Base-by-base conservation (phyloP, 1,140 invertebrate genomes). In the Papilio dardanus region DNA sequence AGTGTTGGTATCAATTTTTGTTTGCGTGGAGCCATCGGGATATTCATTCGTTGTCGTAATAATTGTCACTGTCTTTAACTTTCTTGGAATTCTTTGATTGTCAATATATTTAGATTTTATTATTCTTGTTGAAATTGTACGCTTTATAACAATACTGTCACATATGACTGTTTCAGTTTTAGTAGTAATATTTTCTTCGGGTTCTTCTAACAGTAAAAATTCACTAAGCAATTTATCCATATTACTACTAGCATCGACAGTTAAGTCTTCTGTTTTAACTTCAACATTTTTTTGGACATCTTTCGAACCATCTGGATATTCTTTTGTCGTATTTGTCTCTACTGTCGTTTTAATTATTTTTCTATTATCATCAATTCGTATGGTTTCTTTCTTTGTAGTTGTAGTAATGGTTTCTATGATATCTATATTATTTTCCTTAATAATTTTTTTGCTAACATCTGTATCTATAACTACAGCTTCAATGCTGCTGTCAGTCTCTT, bases 371-470 rank as follows among this genome's bases (percentile, higher is more conserved):
- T 86, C 85, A 33, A 87, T 54, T 80, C 79, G 83, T 76, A 94
- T 81, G 4, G 90, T 92, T 83, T 94, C 93, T 82, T 91, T 92
- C 79, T 90, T 93, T 19, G 93, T 94, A 3, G 87, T 85, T 54
- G 91, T 93, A 16, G 92, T 93, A 14, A 94, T 73, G n/a, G 92
- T 94, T 88, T 93, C 92, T 65, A 93, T 83, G 10, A 94, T 86
- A 79, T 93, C 92, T 69, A 88, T 73, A 77, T 88, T 87, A 76
- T 93, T 89, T 85, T 92, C 89, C 74, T 85, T 89, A 19, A 94
- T 85, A 46, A 94, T 87, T 79, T 86, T 85, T 76, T 93, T 93
- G 79, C 87, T 91, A 1, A 94, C 93, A 85, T 94, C 91, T 21
- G 93, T 93, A 77, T 94, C 91, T 42, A 92, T 94, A 31, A 86